A percentile compares a stretch with the other conserved stretches of the same genome.
Conservation (phyloP, 2,888 invertebrate genomes). For the Crepidodera aurea region DNA sequence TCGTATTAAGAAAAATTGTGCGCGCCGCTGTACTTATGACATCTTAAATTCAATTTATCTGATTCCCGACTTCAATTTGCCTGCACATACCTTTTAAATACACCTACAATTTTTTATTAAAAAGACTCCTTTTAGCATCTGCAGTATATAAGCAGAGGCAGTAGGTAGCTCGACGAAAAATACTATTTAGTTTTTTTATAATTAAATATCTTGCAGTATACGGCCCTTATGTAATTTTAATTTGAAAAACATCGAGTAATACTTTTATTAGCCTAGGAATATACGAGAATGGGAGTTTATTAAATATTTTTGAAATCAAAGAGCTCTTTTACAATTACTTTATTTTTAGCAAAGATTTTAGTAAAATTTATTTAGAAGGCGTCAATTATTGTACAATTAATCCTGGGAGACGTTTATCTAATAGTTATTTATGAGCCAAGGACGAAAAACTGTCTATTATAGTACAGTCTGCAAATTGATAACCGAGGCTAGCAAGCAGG, state of each 20-base stretch:
- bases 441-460: too few relatives aligned
- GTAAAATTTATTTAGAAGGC: too few relatives aligned
- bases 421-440: too few relatives aligned
- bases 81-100: constrained; percentile 8
- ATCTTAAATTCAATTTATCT: constrained; percentile 4
- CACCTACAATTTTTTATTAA: background rate
- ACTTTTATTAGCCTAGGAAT: too few relatives aligned
- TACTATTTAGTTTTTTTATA: background rate
- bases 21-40: background rate
- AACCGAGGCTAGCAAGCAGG: too few relatives aligned
- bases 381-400: too few relatives aligned
- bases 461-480: too few relatives aligned
- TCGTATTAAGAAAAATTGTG: background rate
- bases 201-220: background rate
- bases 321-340: too few relatives aligned
- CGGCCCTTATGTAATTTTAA: background rate
- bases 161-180: background rate
- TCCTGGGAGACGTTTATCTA: too few relatives aligned
- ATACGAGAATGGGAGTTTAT: too few relatives aligned
- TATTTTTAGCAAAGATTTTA: too few relatives aligned
- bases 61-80: constrained; percentile 6
- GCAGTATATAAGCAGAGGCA: background rate
- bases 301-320: too few relatives aligned
- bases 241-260: background rate
- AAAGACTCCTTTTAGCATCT: background rate